A percentile compares a stretch with the other conserved stretches of the same genome.
Evolutionary conservation across 2,888 invertebrate species (phyloP).

Genomic region (Sesia bembeciformis): DNA sequence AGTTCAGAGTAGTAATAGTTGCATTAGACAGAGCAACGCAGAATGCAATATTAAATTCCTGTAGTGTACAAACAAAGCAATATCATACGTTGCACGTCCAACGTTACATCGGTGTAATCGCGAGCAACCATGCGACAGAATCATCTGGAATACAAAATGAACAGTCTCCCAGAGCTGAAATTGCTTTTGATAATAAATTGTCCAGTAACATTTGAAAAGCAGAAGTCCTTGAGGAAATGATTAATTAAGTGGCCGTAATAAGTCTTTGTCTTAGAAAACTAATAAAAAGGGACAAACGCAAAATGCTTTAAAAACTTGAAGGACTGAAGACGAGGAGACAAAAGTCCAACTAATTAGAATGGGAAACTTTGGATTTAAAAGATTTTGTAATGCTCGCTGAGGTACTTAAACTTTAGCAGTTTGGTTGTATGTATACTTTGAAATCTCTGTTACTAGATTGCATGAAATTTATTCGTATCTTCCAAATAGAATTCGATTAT

Average conservation of each 20-base stretch:
- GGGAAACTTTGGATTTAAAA: background rate
- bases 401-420: background rate
- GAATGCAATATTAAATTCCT: conserved; percentile 49
- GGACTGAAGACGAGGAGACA: conserved; percentile 7
- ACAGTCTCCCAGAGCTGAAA: background rate
- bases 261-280: conserved; percentile 33
- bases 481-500: too few species aligned
- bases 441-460: too few species aligned
- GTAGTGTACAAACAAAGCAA: conserved; percentile 27
- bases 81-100: conserved; percentile 20
- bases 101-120: background rate
- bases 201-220: conserved; percentile 11
- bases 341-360: conserved; percentile 9
- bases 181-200: conserved; percentile 7
- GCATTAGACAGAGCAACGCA: background rate
- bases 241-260: conserved; percentile 39
- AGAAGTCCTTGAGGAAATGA: conserved; percentile 20
- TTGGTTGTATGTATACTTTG: too few species aligned
- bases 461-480: too few species aligned
- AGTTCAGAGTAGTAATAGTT: too few species aligned
- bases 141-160: background rate
- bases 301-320: conserved; percentile 9
- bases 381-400: background rate
- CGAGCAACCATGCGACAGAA: background rate
- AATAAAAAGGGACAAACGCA: conserved; percentile 13